Evolutionary conservation across 2,797 vertebrate species (phyloP).

Genomic region (Astyanax mexicanus): DNA sequence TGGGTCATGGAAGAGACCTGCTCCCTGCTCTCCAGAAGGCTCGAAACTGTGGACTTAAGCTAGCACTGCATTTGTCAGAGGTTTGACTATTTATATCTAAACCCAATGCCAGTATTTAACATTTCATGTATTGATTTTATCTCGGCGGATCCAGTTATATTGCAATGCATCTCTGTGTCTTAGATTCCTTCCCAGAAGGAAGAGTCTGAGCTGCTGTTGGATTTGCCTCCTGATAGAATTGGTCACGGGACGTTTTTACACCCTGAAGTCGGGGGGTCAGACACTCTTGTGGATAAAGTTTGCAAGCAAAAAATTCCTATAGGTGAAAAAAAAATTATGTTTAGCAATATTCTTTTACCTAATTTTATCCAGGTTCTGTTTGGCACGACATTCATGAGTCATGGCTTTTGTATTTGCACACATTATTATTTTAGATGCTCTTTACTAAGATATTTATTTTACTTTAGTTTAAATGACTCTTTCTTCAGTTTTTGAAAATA

Average conservation of each 20-base stretch:
- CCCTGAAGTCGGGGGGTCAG: constrained; percentile 79
- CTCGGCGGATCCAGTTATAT: neutral
- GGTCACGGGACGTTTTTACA: constrained; percentile 93
- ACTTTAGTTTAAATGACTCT: too few species aligned
- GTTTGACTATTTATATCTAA: constrained; percentile 70
- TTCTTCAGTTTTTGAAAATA: too few species aligned
- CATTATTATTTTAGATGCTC: too few species aligned
- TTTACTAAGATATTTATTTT: too few species aligned
- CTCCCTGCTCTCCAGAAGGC: constrained; percentile 88
- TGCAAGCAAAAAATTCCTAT: constrained; percentile 85
- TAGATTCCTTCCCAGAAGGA: constrained; percentile 89
- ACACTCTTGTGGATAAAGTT: constrained; percentile 86
- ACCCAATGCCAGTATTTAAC: neutral
- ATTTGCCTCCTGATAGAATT: constrained; percentile 93
- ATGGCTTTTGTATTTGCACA: too few species aligned
- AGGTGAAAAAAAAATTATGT: constrained; percentile 76
- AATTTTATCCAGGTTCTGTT: neutral
- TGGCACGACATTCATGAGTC: neutral
- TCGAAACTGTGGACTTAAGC: constrained; percentile 88
- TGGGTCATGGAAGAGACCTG: constrained; percentile 86
- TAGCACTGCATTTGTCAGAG: constrained; percentile 94
- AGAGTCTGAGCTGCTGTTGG: constrained; percentile 88
- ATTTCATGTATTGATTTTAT: neutral
- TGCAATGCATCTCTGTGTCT: constrained; percentile 42
- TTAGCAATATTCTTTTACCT: neutral